Evolutionary conservation across 2,888 invertebrate genomes (phyloP), one percentile per base, ranked within the genome.

Genomic region (Acleris cristana): DNA sequence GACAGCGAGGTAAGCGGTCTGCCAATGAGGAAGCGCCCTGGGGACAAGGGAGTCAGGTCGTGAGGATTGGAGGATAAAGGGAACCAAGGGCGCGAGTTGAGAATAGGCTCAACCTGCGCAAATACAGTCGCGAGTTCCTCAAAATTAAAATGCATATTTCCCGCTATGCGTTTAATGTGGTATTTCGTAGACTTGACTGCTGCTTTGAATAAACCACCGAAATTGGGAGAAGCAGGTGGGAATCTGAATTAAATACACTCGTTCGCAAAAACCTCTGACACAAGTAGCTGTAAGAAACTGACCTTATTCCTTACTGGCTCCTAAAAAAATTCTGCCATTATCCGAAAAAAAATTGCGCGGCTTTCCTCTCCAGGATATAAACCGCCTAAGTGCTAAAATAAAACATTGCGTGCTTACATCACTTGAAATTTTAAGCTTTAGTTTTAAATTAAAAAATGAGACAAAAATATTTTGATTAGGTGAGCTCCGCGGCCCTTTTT

Each of bases 11-110:
- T 72, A 34, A 73, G 57, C 2, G 73, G 64, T 26, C 70, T 63
- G 10, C 72, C 70, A 21, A 72, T 65, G 14, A 71, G 64, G 49
- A 72, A 73, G 66, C 73, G 73, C 53, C 72, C 72, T 49, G 71
- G 70, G 48, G 70, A 70, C 12, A 74, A 53, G 3, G 71, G 69
- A 21, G 54, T 57, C n/a, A 72, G 49, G 48, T 72, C 72, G 34
- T 64, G 6, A 16, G 72, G 72, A 26, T 67, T 54, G 34, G 70
- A 62, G 10, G 70, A 70, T 8, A 73, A 23, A 45, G 73, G 72
- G 56, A 26, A 67, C 2, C 72, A 55, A n/a, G 73, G 72, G n/a
- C 73, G 69, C 30, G 70, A 70, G 52, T 74, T 73, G 5, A 74
- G 65, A 54, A 73, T 71, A 6, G 72, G 59, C 58, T 72, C 71